Evolutionary conservation across 2,113 vertebrate genomes (phyloP).

Genomic region (Pampusana beccarii): DNA sequence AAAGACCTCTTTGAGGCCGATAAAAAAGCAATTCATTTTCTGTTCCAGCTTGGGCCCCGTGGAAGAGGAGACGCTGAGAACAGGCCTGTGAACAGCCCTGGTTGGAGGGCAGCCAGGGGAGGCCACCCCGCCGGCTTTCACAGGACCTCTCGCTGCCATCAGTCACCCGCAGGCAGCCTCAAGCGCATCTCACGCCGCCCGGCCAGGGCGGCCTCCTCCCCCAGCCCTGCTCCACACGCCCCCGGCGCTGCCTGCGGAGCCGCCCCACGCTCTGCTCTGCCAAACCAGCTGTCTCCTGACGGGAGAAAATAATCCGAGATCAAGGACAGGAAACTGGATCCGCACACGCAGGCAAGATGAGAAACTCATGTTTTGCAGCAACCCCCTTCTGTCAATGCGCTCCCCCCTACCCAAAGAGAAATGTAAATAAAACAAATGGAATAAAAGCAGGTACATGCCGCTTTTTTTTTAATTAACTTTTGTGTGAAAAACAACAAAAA

Average conservation of each 20-base stretch:
- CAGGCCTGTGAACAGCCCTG: slow-evolving; percentile 72
- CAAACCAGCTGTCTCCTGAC: slow-evolving; percentile 59
- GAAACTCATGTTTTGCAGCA: slow-evolving; percentile 15
- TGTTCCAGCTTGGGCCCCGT: slow-evolving; percentile 65
- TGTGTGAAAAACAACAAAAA: background rate
- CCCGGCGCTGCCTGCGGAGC: background rate
- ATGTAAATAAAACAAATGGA: background rate
- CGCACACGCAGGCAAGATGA: background rate
- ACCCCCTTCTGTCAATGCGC: background rate
- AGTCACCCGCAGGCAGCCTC: slow-evolving; percentile 59
- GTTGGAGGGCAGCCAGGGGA: slow-evolving; percentile 74
- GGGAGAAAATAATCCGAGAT: slow-evolving; percentile 60
- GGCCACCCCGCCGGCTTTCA: slow-evolving; percentile 71
- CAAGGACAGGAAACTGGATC: slow-evolving; percentile 70
- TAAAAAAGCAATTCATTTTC: slow-evolving; percentile 69
- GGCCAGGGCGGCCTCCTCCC: background rate
- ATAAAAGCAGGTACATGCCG: background rate
- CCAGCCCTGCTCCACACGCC: background rate
- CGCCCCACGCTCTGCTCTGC: background rate
- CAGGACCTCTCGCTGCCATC: slow-evolving; percentile 75
- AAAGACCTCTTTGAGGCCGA: slow-evolving; percentile 81
- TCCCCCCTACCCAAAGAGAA: background rate
- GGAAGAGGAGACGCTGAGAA: slow-evolving; percentile 79
- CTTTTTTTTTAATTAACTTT: background rate
- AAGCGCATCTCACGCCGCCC: background rate